Evolutionary conservation across 2,888 invertebrate species (phyloP), one percentile per base, ranked within the genome.

Genomic region (Lepidonotus clava): DNA sequence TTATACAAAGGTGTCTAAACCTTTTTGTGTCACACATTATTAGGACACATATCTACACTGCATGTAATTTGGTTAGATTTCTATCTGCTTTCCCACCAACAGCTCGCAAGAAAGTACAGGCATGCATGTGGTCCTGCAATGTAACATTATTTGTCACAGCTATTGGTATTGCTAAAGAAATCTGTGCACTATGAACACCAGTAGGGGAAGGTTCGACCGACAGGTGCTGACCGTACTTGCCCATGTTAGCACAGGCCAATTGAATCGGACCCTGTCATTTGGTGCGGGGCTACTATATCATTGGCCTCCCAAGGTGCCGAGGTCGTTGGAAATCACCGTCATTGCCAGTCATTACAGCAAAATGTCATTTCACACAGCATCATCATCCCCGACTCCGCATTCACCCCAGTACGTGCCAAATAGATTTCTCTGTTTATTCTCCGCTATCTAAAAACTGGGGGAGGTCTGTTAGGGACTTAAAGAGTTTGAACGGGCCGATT

Each of bases 221-320:
- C 80, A 80, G 80, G 80, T 80, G 80, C 80, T 80, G 80, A 4
- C 41, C 51, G 46, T 46, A 38, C 24, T 38, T 34, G 8, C 80
- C 76, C 46, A 80, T 32, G 46, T 51, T 46, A 80, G 28, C 80
- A 14, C 80, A 0, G 41, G 41, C 51, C 51, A 80, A 80, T 80
- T 28, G 80, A 80, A 80, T 80, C 41, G 80, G 80, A 80, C 80
- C 80, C 80, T 46, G 46, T 80, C 80, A 80, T 80, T 80, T 80
- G 41, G n/a, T 80, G 80, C 46, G 80, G 46, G 24, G 18, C 41
- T 40, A 80, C 41, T 80, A 41, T 80, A 80, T 80, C 46, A 80
- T 80, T 14, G 80, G 18, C 6, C 21, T 32, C n/a, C 24, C 46
- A 5, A 80, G 80, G 80, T 80, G 80, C 34, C 51, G 28, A 32